Percentiles rank a stretch among this genome's conserved stretches.
Conservation (phyloP, 2,797 vertebrate genomes). For the Pseudotriccus pelzelni region DNA sequence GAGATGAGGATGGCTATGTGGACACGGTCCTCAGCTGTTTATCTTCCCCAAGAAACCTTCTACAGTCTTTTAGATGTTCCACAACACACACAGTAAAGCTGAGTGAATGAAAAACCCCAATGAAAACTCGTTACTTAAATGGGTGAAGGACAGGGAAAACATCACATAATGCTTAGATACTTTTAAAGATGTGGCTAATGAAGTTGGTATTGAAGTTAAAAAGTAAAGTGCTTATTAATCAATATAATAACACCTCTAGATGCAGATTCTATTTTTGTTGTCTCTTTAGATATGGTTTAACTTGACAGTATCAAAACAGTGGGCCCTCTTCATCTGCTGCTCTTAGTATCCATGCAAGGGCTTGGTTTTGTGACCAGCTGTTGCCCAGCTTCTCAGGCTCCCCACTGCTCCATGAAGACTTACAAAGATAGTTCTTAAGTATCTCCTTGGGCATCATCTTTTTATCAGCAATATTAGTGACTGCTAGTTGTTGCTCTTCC, state of each 20-base stretch:
- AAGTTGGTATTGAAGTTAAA: background rate
- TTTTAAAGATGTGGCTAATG: background rate
- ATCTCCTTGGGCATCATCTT: background rate
- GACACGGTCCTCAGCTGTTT: background rate
- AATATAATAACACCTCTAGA: background rate
- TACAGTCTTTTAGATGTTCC: background rate
- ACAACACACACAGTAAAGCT: background rate
- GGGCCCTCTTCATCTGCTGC: background rate
- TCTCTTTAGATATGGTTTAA: background rate
- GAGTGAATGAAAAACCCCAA: background rate
- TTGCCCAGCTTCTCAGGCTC: background rate
- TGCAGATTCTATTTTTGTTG: background rate
- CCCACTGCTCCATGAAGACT: background rate
- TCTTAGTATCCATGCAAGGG: background rate
- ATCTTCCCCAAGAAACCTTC: background rate
- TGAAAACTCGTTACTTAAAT: background rate
- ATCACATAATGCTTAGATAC: background rate
- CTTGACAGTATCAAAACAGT: background rate
- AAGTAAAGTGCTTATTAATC: background rate
- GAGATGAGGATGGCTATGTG: background rate
- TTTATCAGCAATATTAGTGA: background rate
- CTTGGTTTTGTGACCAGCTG: background rate
- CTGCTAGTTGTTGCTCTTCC: background rate
- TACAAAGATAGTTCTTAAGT: background rate
- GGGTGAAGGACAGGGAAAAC: background rate